phyloP scores from a whole-genome alignment of 2,888 invertebrate genomes.

The Agonum fuliginosum region DNA sequence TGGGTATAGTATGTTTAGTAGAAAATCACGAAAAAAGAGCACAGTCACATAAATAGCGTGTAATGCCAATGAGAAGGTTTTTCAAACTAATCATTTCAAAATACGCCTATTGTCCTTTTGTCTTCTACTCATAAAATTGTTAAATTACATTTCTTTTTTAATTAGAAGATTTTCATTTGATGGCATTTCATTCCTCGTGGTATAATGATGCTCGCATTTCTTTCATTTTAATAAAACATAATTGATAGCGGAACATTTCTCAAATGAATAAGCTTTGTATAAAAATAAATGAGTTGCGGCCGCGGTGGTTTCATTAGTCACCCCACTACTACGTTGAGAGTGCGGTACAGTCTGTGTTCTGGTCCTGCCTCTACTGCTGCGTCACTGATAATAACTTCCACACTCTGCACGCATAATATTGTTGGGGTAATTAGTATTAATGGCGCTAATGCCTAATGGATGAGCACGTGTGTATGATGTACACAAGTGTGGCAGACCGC shows the following conservation, averaged over 20 bases:
- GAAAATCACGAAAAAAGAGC: no score
- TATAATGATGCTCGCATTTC: conserved; percentile 38
- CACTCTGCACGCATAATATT: conserved; percentile 12
- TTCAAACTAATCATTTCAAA: not conserved
- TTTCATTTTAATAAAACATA: conserved; percentile 45
- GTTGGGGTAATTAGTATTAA: conserved; percentile 32
- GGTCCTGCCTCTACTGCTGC: not conserved
- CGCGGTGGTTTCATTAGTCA: conserved; percentile 38
- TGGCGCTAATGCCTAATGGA: conserved; percentile 8
- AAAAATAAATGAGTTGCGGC: conserved; percentile 43
- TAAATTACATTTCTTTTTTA: conserved; percentile 40
- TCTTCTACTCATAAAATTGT: conserved; percentile 20
- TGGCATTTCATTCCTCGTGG: conserved; percentile 15
- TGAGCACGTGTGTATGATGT: conserved; percentile 22
- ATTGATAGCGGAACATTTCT: conserved; percentile 39
- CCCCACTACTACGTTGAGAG: no score
- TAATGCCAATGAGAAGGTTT: no score
- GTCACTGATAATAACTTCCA: conserved; percentile 10
- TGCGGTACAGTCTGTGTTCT: conserved; percentile 17
- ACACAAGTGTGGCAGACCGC: not conserved
- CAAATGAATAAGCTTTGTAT: conserved; percentile 46
- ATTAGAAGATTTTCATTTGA: conserved; percentile 14
- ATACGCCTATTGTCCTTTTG: not conserved
- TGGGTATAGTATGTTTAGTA: no score
- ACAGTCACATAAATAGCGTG: no score